Base-by-base conservation (phyloP, 2,113 vertebrate genomes). In the Hiodon tergisus region DNA sequence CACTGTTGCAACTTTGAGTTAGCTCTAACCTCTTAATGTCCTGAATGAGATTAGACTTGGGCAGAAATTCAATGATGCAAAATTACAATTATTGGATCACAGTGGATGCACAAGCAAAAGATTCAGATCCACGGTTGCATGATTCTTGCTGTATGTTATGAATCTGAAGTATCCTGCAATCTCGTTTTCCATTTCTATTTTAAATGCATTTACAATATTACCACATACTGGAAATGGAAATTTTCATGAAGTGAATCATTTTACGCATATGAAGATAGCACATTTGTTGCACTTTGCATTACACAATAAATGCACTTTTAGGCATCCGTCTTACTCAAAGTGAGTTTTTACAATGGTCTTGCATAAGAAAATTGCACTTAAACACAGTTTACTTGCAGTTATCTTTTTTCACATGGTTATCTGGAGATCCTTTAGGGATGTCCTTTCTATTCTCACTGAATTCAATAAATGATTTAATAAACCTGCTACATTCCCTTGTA, bases 281-380 rank as follows among this genome's bases (percentile, higher is more conserved):
- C 13, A 70, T 70, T 53, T 72, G 71, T 69, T 77, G 71, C 83
- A 82, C 79, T 79, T 75, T 78, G 54, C 78, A 78, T 82, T 82
- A 81, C 79, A 78, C 75, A 82, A 72, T 69, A 83, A 85, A 76
- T 81, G 81, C 78, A 77, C 79, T 83, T 83, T 78, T 77, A 76
- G 70, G 74, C 60, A 69, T 79, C 72, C 69, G 51, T 60, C 69
- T 54, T 69, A 74, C 14, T 31, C 75, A 79, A 68, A 74, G 57
- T 74, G 63, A 66, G 53, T 78, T 78, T 78, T 78, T 57, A 62
- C 76, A 48, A 74, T 16, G 72, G 71, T 62, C 50, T 71, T 82
- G 72, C 74, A 73, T 67, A 71, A 75, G 60, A 77, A 68, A 52
- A 79, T 71, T 78, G 80, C 79, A 82, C 69, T 79, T 80, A 76